Evolutionary conservation across 2,797 vertebrate genomes (phyloP), one percentile per base, ranked within the genome.

Genomic region (Lerista edwardsae): DNA sequence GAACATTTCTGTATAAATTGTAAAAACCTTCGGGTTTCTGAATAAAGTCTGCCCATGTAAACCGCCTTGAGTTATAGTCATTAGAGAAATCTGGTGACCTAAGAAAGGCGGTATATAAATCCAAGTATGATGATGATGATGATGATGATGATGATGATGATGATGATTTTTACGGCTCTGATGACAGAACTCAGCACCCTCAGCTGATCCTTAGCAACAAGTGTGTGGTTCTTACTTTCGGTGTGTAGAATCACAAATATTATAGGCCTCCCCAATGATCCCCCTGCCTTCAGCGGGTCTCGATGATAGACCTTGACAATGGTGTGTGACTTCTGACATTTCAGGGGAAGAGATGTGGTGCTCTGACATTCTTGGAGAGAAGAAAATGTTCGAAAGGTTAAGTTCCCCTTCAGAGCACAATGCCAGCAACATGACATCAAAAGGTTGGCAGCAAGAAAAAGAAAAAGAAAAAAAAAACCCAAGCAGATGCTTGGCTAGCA

Each of bases 311-410:
- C 7, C 12, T 61, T 84, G 55, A 64, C 47, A 71, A 81, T 3
- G 1, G 82, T 64, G 87, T 59, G 23, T 75, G 79, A 74, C 85
- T 87, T 92, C 80, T 90, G 84, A 83, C 78, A 89, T 91, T 93
- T 92, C 76, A 90, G 86, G 61, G 78, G 71, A 90, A 73, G 82
- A 89, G 57, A 44, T 9, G 51, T 55, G 0, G 1, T 39, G 73
- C 9, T 89, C 21, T 76, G 80, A 72, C 79, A 83, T 27, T 76
- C 36, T 67, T 41, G 29, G 51, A 25, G 90, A 81, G 3, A 67
- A 85, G 75, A 85, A 81, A 90, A 88, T 59, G 74, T 27, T 80
- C 2, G 34, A 87, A 93, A 94, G 80, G 72, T 91, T 87, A 90
- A 71, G 10, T 64, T 89, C 80, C 34, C 72, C 68, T 92, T 44